Percentiles rank a stretch among this genome's conserved stretches.
These are phyloP conservation scores for Coptodon rendalli DNA, from an alignment of 2,113 vertebrate genomes.

Conservation along the genomic window DNA sequence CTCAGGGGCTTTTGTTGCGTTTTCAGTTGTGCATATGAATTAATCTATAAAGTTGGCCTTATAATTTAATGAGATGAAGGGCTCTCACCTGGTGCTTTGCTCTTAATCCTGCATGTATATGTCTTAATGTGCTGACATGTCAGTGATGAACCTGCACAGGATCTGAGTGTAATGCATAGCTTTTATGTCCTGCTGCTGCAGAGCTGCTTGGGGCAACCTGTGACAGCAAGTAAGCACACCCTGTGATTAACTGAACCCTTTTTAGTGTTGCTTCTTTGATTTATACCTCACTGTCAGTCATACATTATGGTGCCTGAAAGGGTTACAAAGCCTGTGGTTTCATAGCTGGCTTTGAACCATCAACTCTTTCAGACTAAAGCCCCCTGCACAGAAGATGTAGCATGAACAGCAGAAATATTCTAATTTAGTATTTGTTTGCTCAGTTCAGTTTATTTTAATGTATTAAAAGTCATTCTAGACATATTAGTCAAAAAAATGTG, in stretches of 20 bases:
- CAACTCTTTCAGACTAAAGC: not conserved
- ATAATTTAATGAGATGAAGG: not conserved
- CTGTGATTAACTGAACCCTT: constrained; percentile 51
- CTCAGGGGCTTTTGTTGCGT: not conserved
- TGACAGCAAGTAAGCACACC: constrained; percentile 19
- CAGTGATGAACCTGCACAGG: constrained; percentile 5
- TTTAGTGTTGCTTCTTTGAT: constrained; percentile 41
- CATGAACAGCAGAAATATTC: not conserved
- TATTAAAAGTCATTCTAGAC: not conserved
- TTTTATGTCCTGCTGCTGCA: constrained; percentile 30
- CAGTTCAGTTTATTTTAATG: not conserved
- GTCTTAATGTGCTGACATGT: constrained; percentile 13
- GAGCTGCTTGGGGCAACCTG: constrained; percentile 24
- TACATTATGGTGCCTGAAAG: constrained; percentile 1
- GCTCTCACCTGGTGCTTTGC: not conserved
- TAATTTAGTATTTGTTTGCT: not conserved
- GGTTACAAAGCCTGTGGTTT: not conserved
- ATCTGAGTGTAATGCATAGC: not conserved
- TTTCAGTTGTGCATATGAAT: not conserved
- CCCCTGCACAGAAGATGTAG: not conserved
- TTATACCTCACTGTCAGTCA: constrained; percentile 21
- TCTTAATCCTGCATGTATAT: constrained; percentile 2
- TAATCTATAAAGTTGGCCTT: not conserved
- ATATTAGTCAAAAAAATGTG: not conserved
- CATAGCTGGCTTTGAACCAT: not conserved